phyloP scores from a whole-genome alignment of 2,113 vertebrate species.

The Podarcis raffonei region DNA sequence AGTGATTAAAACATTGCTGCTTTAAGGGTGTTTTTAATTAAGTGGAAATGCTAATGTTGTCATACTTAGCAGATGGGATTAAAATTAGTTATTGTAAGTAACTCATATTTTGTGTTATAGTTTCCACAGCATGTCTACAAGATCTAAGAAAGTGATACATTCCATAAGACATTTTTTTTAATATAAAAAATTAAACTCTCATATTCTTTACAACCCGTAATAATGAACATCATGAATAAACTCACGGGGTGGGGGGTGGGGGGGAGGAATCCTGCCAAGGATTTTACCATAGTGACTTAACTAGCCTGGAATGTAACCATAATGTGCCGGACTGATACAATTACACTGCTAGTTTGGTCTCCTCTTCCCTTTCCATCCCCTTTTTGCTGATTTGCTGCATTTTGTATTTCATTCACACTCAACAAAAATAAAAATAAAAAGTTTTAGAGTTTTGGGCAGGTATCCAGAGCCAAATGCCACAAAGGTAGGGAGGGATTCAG shows the following conservation, averaged over 20 bases:
- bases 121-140: constrained; percentile 91
- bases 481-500: constrained; percentile 74
- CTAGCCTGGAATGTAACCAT: constrained; percentile 78
- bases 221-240: constrained; percentile 86
- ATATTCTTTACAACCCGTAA: constrained; percentile 85
- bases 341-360: constrained; percentile 67
- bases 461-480: constrained; percentile 76
- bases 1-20: constrained; percentile 98
- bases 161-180: constrained; percentile 81
- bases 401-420: constrained; percentile 76
- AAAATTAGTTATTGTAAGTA: constrained; percentile 99
- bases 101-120: constrained; percentile 97
- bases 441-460: constrained; percentile 76
- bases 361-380: constrained; percentile 56
- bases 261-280: constrained; percentile 74
- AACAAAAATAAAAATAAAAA: constrained; percentile 73
- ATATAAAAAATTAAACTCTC: constrained; percentile 82
- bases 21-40: constrained; percentile 98
- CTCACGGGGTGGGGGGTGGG: constrained; percentile 56
- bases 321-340: constrained; percentile 75
- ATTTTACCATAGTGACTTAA: constrained; percentile 82
- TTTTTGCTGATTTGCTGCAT: constrained; percentile 76
- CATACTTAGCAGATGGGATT: constrained; percentile 99
- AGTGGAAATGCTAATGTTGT: constrained; percentile 99
- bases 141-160: constrained; percentile 88